These are phyloP conservation scores for Plectrocnemia conspersa DNA, from an alignment of 1,140 invertebrate genomes.

Conservation along the genomic window DNA sequence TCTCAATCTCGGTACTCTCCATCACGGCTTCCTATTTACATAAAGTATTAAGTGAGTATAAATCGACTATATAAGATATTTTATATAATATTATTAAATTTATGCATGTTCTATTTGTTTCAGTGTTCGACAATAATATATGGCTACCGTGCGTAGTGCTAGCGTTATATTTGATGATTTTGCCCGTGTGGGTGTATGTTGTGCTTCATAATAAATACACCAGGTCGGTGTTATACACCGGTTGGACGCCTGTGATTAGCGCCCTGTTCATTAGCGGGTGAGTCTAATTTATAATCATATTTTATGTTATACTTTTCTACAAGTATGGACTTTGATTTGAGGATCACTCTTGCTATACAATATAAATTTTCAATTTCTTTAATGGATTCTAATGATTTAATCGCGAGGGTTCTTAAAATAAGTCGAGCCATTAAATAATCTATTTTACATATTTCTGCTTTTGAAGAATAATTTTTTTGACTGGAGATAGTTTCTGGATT, in stretches of 20 bases:
- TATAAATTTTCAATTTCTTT: no score
- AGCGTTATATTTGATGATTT: conserved; percentile 61
- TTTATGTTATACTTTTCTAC: no score
- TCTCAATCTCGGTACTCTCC: conserved; percentile 78
- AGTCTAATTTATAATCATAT: no score
- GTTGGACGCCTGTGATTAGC: conserved; percentile 81
- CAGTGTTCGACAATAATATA: conserved; percentile 52
- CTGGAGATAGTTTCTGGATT: no score
- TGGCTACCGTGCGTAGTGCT: conserved; percentile 65
- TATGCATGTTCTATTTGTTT: no score
- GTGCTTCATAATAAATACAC: conserved; percentile 77
- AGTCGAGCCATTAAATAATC: no score
- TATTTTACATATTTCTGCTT: no score
- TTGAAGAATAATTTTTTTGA: no score
- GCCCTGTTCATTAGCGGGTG: conserved; percentile 85
- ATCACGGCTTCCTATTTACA: conserved; percentile 70
- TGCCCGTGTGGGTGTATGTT: conserved; percentile 74
- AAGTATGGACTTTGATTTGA: no score
- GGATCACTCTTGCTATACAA: no score
- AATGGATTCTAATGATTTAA: no score
- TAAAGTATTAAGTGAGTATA: conserved; percentile 53
- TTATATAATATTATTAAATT: background rate
- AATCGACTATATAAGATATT: background rate
- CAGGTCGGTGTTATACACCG: conserved; percentile 68
- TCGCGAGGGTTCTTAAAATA: no score